Base-by-base conservation (phyloP, 2,113 vertebrate genomes). In the Rattus rattus region DNA sequence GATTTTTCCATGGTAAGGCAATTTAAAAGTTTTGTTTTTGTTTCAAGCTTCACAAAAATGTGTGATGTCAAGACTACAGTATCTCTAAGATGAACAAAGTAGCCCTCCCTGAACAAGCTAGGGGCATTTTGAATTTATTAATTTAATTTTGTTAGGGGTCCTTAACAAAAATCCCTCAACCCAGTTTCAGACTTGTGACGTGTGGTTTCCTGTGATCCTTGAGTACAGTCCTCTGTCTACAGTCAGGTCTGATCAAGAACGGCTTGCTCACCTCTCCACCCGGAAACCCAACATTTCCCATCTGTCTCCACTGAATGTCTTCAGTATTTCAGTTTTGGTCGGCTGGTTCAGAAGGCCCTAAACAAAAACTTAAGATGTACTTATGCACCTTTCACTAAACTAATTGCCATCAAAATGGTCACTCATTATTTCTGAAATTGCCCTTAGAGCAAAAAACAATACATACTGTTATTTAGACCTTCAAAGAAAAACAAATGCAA, bases 341-440 rank as follows among this genome's bases (percentile, higher is more conserved):
- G 8, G 30, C 75, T 92, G 24, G 75, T 92, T 72, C 22, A 36
- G 63, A 75, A 88, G 3, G 7, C 76, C 52, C 22, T 67, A 72
- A 89, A 65, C 63, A 54, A 72, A 72, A 88, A 10, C 28, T 56
- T n/a, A 69, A 81, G 85, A 61, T 47, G 10, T 95, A 6, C 81
- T 89, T 87, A 65, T 13, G 90, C 7, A 81, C 13, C 43, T 43
- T 9, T 36, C 22, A 54, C 13, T 92, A 28, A 95, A 59, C 43
- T 67, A 28, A 26, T 87, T 83, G 13, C 16, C 11, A 63, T 59
- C 86, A 92, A 89, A 80, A 54, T 79, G 19, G 33, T 39, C 17
- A 33, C 39, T 86, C 36, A 14, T 75, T 95, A 72, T 94, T 84
- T 79, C 61, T 49, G 67, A 94, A 88, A 90, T 77, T 86, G 13